Evolutionary conservation across 2,797 vertebrate genomes (phyloP).

Genomic region (Syndactyla subalaris): DNA sequence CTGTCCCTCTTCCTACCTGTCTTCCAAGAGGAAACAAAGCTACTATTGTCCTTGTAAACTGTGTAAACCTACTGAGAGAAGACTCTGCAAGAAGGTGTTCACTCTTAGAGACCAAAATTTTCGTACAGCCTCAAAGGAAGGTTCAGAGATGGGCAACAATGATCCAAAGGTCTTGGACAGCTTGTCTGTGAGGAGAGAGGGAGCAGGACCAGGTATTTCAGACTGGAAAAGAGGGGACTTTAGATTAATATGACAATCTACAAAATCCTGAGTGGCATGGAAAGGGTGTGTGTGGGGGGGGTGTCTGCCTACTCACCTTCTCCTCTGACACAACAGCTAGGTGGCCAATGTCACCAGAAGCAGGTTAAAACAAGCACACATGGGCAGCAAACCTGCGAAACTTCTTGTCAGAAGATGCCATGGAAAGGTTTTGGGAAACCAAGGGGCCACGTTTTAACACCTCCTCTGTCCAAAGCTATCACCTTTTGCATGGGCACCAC

Average conservation of each 20-base stretch:
- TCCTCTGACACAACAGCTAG: neutral
- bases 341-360: neutral
- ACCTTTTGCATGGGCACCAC: neutral
- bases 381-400: neutral
- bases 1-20: neutral
- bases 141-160: neutral
- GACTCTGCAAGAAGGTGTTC: neutral
- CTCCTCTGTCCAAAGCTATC: neutral
- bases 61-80: neutral
- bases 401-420: neutral
- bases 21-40: neutral
- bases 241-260: neutral
- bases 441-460: neutral
- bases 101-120: neutral
- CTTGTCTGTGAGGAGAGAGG: neutral
- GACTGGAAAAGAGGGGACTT: neutral
- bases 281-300: neutral
- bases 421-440: rapidly evolving
- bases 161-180: neutral
- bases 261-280: neutral
- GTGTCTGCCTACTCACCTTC: neutral
- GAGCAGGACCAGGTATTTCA: neutral
- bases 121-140: neutral
- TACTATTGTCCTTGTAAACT: neutral
- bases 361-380: neutral